Conservation (phyloP, 2,113 vertebrate species). For the Rhabdornis inornatus region DNA sequence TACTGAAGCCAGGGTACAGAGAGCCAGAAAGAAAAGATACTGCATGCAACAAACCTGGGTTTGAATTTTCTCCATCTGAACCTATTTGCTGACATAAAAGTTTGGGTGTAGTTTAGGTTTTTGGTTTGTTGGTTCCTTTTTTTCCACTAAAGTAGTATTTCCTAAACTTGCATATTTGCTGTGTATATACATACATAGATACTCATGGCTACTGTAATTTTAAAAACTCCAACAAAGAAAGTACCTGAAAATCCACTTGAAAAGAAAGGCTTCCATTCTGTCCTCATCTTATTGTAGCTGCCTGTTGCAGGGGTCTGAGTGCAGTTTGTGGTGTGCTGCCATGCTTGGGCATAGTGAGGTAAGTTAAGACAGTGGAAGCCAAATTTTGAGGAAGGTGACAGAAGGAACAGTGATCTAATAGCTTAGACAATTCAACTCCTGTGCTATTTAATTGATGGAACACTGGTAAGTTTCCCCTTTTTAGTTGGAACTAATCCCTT, state of each 20-base stretch:
- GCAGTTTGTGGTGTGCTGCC: conserved; percentile 31
- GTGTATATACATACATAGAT: neutral
- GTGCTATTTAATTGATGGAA: neutral
- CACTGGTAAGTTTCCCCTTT: neutral
- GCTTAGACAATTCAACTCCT: neutral
- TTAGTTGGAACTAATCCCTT: neutral
- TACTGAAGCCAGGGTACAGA: neutral
- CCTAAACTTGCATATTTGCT: neutral
- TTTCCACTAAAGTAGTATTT: neutral
- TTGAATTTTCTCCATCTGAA: neutral
- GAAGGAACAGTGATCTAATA: neutral
- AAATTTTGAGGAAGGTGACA: neutral
- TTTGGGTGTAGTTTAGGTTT: neutral
- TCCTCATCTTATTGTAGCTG: conserved; percentile 18
- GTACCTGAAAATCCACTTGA: neutral
- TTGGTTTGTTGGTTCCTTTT: neutral
- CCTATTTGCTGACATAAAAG: neutral
- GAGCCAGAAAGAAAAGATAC: neutral
- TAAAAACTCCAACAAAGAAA: neutral
- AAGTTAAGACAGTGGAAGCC: conserved; percentile 37
- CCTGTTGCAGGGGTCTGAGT: conserved; percentile 41
- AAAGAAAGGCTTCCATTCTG: conserved; percentile 29
- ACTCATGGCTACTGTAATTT: neutral
- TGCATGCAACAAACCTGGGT: neutral
- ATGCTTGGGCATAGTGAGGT: conserved; percentile 27